Evolutionary conservation across 1,140 invertebrate species (phyloP).

Genomic region (Formica selysi): DNA sequence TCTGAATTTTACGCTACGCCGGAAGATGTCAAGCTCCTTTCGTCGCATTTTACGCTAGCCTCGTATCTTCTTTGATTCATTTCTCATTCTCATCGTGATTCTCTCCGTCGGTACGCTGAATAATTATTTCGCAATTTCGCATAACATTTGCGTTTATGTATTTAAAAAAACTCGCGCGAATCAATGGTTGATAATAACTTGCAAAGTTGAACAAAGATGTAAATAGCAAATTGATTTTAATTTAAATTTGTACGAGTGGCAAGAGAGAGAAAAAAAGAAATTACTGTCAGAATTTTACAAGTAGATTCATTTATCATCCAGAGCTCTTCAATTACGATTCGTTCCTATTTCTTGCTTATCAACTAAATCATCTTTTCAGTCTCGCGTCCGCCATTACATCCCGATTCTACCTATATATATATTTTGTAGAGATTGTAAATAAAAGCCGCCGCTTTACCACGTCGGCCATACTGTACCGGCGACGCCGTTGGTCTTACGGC

Average conservation of each 20-base stretch:
- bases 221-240: not conserved
- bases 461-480: constrained; percentile 50
- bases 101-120: not conserved
- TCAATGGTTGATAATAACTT: not conserved
- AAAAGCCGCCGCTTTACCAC: constrained; percentile 42
- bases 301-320: not conserved
- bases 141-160: not conserved
- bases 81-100: not conserved
- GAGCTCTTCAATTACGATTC: not conserved
- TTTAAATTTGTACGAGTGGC: not conserved
- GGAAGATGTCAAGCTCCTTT: constrained; percentile 42
- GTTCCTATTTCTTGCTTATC: not conserved
- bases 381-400: not conserved
- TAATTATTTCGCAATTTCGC: constrained; percentile 29
- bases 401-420: constrained; percentile 24
- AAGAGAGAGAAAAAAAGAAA: not conserved
- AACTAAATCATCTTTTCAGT: constrained; percentile 34
- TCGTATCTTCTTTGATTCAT: constrained; percentile 25
- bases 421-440: constrained; percentile 55
- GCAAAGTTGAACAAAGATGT: not conserved
- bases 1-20: constrained; percentile 47
- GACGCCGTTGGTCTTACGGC: constrained; percentile 63
- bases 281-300: not conserved
- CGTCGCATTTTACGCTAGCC: constrained; percentile 54
- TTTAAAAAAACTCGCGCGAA: not conserved